Percentiles rank a stretch among this genome's conserved stretches.
Conservation (phyloP, 1,140 invertebrate species). For the Lucilia cuprina region DNA sequence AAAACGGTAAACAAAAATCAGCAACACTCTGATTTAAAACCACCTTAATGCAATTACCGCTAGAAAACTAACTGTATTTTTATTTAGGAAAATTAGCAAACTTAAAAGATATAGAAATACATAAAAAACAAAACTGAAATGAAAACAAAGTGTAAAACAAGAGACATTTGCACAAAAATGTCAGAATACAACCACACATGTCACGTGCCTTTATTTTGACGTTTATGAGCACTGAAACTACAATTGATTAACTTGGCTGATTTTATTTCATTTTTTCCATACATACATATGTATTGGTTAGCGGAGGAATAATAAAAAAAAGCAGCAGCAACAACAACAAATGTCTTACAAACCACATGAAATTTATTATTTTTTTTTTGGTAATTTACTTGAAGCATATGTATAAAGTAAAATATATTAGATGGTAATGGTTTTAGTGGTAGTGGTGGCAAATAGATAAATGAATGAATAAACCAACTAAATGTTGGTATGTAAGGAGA, state of each 20-base stretch:
- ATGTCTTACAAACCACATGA: not conserved
- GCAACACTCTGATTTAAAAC: no score
- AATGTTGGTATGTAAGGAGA: no score
- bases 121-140: not conserved
- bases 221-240: constrained; percentile 31
- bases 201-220: constrained; percentile 33
- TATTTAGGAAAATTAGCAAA: constrained; percentile 2
- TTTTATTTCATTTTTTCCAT: not conserved
- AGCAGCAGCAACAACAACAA: not conserved
- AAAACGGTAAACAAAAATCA: no score
- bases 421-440: not conserved
- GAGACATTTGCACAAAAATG: not conserved
- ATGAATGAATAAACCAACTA: no score
- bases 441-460: not conserved
- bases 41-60: no score
- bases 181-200: not conserved
- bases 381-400: not conserved
- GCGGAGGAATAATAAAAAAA: not conserved
- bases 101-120: not conserved
- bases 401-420: not conserved
- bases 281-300: no score
- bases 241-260: constrained; percentile 32
- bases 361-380: not conserved
- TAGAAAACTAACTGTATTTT: no score
- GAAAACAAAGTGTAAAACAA: not conserved